These are phyloP conservation scores for Botia kubotai DNA, from an alignment of 2,797 vertebrate species.

Conservation along the genomic window DNA sequence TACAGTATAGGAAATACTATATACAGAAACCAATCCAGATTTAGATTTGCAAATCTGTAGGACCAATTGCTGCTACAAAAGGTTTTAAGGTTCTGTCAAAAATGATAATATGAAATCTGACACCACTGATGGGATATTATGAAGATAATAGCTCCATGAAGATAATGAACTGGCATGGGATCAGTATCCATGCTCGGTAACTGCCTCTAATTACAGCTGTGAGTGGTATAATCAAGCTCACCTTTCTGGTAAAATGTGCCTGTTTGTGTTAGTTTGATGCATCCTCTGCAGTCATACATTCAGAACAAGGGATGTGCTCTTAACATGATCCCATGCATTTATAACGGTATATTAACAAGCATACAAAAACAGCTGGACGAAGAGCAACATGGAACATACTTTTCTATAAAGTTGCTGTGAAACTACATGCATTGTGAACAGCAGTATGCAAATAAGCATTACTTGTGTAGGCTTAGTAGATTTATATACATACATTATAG, in stretches of 20 bases:
- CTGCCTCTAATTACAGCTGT: background rate
- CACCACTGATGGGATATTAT: background rate
- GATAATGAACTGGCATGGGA: background rate
- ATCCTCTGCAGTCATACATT: background rate
- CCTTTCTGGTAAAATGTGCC: background rate
- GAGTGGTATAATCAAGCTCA: background rate
- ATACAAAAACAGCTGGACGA: background rate
- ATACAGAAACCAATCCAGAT: background rate
- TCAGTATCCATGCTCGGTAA: background rate
- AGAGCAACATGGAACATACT: background rate
- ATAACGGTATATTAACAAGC: background rate
- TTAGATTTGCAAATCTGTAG: slow-evolving; percentile 25
- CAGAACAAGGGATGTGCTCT: background rate
- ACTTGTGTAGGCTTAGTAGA: too few relatives aligned
- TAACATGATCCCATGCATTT: too few relatives aligned
- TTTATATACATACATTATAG: too few relatives aligned
- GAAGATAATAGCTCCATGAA: background rate
- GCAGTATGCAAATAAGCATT: too few relatives aligned
- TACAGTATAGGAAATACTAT: background rate
- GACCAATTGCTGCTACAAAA: background rate
- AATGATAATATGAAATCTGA: background rate
- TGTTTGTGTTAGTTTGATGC: background rate
- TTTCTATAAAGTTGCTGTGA: too few relatives aligned
- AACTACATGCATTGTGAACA: too few relatives aligned
- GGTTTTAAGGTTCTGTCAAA: background rate